phyloP scores from a whole-genome alignment of 2,797 vertebrate species.

The Pelochelys cantorii region DNA sequence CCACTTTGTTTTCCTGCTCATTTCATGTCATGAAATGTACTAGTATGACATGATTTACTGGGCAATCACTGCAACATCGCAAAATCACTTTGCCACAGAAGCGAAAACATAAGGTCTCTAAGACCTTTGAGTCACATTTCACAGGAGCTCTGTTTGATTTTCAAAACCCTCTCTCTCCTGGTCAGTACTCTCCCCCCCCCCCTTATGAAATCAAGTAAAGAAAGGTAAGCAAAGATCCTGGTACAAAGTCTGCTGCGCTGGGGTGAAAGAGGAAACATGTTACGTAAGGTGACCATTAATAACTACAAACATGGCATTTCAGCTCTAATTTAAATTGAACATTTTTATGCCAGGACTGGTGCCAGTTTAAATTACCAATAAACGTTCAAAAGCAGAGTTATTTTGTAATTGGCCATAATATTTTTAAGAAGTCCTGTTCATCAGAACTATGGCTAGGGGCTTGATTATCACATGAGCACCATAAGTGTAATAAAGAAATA shows the following conservation, averaged over 20 bases:
- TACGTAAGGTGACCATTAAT: not conserved
- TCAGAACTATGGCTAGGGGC: not conserved
- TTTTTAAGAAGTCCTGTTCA: not conserved
- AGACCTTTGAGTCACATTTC: not conserved
- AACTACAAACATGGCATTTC: not conserved
- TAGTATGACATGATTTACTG: slow-evolving; percentile 3
- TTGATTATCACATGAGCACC: not conserved
- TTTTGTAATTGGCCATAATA: not conserved
- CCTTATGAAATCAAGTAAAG: not conserved
- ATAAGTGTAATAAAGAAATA: not conserved
- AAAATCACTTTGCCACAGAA: not conserved
- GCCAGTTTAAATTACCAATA: not conserved
- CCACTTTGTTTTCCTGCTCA: not conserved
- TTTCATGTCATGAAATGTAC: not conserved
- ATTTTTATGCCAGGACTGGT: not conserved
- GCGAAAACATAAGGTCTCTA: not conserved
- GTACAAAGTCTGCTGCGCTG: not conserved
- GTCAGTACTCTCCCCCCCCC: not conserved
- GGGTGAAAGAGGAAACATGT: not conserved
- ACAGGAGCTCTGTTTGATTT: not conserved
- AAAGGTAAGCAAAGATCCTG: not conserved
- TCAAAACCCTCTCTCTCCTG: not conserved
- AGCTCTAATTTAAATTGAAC: not conserved
- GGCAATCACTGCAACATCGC: not conserved
- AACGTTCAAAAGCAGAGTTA: not conserved